phyloP scores from a whole-genome alignment of 2,797 vertebrate species.

The Sphenodon punctatus region DNA sequence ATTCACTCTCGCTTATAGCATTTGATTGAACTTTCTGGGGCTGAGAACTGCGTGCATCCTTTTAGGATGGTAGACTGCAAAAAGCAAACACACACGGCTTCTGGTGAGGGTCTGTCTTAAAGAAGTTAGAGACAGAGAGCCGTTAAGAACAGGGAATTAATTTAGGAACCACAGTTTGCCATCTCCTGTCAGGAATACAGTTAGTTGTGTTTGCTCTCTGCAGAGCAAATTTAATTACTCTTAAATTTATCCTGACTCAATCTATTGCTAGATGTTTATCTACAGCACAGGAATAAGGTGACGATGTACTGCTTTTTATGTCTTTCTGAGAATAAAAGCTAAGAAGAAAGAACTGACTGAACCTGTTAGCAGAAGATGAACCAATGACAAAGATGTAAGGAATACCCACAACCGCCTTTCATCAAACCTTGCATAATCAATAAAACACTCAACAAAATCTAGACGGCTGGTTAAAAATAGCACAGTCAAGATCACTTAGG shows the following conservation, averaged over 20 bases:
- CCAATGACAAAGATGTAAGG: constrained; percentile 45
- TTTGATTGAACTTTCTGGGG: neutral
- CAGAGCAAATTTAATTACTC: neutral
- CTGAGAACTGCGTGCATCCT: neutral
- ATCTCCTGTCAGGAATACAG: neutral
- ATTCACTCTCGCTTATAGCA: no score
- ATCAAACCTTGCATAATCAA: constrained; percentile 33
- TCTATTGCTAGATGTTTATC: neutral
- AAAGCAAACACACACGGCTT: neutral
- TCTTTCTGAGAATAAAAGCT: neutral
- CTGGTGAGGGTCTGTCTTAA: neutral
- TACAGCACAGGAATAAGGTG: neutral
- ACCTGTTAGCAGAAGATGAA: constrained; percentile 32
- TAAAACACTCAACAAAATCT: constrained; percentile 36
- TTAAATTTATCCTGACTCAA: neutral
- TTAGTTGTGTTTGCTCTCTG: neutral
- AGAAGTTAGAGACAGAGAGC: no score
- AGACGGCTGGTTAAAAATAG: constrained; percentile 56
- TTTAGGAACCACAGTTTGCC: neutral
- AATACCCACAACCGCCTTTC: constrained; percentile 11
- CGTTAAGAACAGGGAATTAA: neutral
- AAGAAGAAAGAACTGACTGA: neutral
- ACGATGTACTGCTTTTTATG: neutral
- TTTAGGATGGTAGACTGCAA: neutral
- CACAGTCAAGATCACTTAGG: constrained; percentile 29